Evolutionary conservation across 2,888 invertebrate genomes (phyloP), one percentile per base, ranked within the genome.

Genomic region (Tanytarsus gracilentus): DNA sequence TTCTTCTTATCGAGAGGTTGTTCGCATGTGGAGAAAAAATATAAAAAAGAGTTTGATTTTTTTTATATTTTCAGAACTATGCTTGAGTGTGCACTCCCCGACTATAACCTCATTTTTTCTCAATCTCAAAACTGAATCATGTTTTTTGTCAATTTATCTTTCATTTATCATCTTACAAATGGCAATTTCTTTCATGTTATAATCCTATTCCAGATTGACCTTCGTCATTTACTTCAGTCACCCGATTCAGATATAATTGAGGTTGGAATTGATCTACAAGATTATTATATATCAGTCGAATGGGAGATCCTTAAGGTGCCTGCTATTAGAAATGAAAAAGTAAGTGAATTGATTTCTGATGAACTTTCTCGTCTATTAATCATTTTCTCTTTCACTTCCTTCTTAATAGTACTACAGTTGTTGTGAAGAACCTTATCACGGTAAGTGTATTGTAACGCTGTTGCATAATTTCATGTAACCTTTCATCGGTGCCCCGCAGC

Each of bases 281-380:
- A 94, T 74, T 94, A 92, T 75, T 93, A 93, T 79, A 90, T 94
- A 73, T 94, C 94, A 69, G 96, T 96, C 62, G 97, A 98, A 77
- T 98, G 97, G 98, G 97, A 97, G 76, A 93, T 92, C 68, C 87
- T 97, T 83, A 83, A 88, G 64, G 93, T 92, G 65, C 92, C 92
- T 61, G 93, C 92, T 40, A 85, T 86, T 64, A 80, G 92, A 66
- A 89, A 92, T 72, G 92, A 92, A 71, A 90, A 90, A 72, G 44
- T 44, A 44, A 44, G 21, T 36, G 14, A 36, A 14, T n/a, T 16
- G 16, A 36, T 36, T 11, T 14, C 7, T 36, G 36, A 36, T 16
- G n/a, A 16, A 36, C 16, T 36, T 1, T n/a, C n/a, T 36, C 14
- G 16, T 14, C 16, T 14, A 36, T 36, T 36, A 14, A 36, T 36